Evolutionary conservation across 2,888 invertebrate species (phyloP), one percentile per base, ranked within the genome.

Genomic region (Eudemis profundana): DNA sequence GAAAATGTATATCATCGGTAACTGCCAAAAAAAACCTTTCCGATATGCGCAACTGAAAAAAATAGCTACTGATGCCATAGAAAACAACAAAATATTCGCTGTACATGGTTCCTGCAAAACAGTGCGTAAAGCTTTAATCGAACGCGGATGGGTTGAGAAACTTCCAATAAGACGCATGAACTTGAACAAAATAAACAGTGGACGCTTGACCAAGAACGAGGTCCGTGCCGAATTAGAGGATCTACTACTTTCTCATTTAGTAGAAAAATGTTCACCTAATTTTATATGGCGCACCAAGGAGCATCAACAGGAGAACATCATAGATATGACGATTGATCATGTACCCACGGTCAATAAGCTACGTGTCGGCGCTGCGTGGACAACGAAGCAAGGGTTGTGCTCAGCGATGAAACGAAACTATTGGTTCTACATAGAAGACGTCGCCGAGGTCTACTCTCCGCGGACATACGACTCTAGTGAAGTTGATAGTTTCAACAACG

Each of bases 121-220:
- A 1, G 84, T 95, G 8, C 86, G 94, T 49, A 90, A 88, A 70
- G 94, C 95, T 0, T 84, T 96, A 63, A 71, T 93, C 47, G 92
- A 93, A 46, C 87, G 91, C 36, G 96, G 96, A 0, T 96, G 96
- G 96, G 85, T 96, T 1, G 96, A 96, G 83, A 96, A 96, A 83
- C 79, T 94, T 29, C 85, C 93, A 5, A 67, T 78, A 1, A 78
- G 78, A 53, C 78, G 76, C 70, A 90, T 91, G 87, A 90, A 87
- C 71, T 70, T 91, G 33, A 66, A 76, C 2, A 89, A 80, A 82
- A 81, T 92, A 73, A 74, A 78, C 67, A 84, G 82, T 40, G 83
- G 84, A 0, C 74, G 74, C 64, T 72, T 76, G 3, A 77, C 74
- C 53, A 83, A 83, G 73, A 66, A 67, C 3, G 82, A 87, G 51